Evolutionary conservation across 2,888 invertebrate species (phyloP).

Genomic region (Cataglyphis livida): DNA sequence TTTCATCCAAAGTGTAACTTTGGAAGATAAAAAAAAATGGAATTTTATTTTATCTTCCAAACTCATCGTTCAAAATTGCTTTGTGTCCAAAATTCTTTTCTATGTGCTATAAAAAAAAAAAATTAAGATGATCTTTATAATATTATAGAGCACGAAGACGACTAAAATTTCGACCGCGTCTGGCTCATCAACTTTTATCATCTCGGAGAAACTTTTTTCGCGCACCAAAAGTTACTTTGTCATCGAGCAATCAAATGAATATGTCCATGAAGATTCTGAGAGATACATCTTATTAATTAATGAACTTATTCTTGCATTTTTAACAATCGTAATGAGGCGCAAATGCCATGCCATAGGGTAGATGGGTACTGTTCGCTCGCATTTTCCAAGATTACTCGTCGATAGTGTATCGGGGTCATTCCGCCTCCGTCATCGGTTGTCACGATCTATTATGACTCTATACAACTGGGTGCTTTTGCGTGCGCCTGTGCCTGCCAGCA

Average conservation of each 20-base stretch:
- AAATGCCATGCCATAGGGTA: neutral
- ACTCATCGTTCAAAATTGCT: neutral
- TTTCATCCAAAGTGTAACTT: neutral
- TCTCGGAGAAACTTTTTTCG: neutral
- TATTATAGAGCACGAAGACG: neutral
- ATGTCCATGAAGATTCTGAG: neutral
- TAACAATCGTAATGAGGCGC: constrained; percentile 8
- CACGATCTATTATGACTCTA: constrained; percentile 41
- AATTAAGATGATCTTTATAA: constrained; percentile 5
- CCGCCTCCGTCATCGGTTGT: constrained; percentile 60
- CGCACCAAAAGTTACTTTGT: neutral
- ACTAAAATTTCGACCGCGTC: neutral
- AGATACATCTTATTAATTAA: neutral
- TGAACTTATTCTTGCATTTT: neutral
- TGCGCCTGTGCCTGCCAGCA: constrained; percentile 58
- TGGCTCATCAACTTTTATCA: neutral
- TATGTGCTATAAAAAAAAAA: neutral
- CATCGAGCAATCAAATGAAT: neutral
- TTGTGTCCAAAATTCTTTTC: neutral
- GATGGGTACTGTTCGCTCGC: constrained; percentile 6
- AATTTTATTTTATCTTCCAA: neutral
- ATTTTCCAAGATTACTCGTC: constrained; percentile 42
- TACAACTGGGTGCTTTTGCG: constrained; percentile 48
- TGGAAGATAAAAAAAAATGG: neutral
- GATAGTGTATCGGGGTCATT: constrained; percentile 49